Evolutionary conservation across 2,113 vertebrate genomes (phyloP).

Genomic region (Dolichotis patagonum): DNA sequence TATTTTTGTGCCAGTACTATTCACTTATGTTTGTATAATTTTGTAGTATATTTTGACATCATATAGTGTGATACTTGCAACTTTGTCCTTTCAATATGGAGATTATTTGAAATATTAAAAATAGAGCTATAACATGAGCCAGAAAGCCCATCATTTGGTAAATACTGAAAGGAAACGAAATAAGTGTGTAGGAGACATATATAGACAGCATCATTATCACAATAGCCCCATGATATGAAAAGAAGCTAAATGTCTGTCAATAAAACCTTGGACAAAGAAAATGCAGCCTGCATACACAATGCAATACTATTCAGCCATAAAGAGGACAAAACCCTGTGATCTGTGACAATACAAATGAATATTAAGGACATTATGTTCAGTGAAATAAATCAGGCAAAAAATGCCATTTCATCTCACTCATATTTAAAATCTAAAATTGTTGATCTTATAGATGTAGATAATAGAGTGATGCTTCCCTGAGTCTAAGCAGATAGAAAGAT

Average conservation of each 20-base stretch:
- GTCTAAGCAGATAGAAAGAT: neutral
- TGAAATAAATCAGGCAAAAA: neutral
- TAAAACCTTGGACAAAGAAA: neutral
- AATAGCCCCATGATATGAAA: neutral
- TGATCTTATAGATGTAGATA: neutral
- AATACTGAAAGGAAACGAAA: neutral
- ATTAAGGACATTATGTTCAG: neutral
- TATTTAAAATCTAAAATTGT: neutral
- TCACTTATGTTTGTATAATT: neutral
- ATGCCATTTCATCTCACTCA: neutral
- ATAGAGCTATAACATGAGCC: neutral
- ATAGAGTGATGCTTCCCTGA: neutral
- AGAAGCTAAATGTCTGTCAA: no score
- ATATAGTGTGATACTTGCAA: neutral
- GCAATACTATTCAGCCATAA: neutral
- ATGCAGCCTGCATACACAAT: accelerated
- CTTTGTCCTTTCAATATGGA: neutral
- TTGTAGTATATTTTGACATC: neutral
- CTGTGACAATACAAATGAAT: neutral
- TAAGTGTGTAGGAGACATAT: neutral
- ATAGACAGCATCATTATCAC: neutral
- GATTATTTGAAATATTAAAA: neutral
- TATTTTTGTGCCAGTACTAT: neutral
- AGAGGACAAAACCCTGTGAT: neutral
- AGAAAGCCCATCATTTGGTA: no score